These are phyloP conservation scores for Polymixis lichenea DNA, from an alignment of 2,888 invertebrate species.

Conservation along the genomic window DNA sequence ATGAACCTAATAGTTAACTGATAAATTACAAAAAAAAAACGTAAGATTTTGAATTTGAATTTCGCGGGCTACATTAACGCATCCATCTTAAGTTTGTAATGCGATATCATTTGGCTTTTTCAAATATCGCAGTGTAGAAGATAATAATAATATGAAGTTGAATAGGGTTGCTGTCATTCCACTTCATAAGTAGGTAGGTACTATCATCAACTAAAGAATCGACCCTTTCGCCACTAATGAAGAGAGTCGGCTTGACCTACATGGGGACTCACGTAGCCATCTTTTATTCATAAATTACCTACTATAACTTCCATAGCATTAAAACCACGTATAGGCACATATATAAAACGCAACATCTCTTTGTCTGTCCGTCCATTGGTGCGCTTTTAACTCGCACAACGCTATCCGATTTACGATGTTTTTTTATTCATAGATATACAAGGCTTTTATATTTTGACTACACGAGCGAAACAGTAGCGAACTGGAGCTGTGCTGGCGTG, in stretches of 20 bases:
- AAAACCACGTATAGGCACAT: constrained; percentile 5
- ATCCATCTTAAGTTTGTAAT: neutral
- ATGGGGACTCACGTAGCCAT: constrained; percentile 27
- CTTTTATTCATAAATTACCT: constrained; percentile 47
- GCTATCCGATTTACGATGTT: constrained; percentile 15
- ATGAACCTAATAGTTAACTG: no score
- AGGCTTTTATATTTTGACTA: constrained; percentile 5
- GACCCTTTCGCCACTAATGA: constrained; percentile 37
- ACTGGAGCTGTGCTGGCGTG: neutral
- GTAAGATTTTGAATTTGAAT: no score
- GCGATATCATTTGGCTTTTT: neutral
- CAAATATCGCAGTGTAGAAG: neutral
- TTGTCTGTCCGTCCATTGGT: constrained; percentile 35
- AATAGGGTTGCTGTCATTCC: neutral
- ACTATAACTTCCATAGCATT: constrained; percentile 17
- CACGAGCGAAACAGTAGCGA: neutral
- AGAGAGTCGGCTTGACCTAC: constrained; percentile 39
- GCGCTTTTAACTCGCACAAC: constrained; percentile 26
- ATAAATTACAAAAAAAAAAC: no score
- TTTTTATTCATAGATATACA: neutral
- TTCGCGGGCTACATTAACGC: no score
- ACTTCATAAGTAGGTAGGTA: constrained; percentile 2
- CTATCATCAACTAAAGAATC: constrained; percentile 22
- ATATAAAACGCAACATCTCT: constrained; percentile 13
- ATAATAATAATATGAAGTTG: neutral